Conservation (phyloP, 2,888 invertebrate genomes). For the Epicampocera succincta region DNA sequence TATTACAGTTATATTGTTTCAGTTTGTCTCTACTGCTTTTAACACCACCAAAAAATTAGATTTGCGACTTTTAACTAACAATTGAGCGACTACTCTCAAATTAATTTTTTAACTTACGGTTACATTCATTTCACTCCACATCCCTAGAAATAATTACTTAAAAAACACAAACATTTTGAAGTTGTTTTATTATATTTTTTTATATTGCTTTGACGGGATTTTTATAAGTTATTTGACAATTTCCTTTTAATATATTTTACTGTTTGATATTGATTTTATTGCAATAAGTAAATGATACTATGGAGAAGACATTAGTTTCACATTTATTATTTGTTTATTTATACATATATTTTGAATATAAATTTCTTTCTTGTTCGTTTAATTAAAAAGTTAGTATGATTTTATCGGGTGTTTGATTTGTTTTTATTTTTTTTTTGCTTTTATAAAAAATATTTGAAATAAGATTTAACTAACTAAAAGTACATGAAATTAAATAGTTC, state of each 20-base stretch:
- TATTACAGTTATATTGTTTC: too few species aligned
- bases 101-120: too few species aligned
- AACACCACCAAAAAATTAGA: too few species aligned
- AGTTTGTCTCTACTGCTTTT: too few species aligned
- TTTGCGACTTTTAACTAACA: too few species aligned
- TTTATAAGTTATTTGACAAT: constrained; percentile 52
- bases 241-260: constrained; percentile 10
- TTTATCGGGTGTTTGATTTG: constrained; percentile 18
- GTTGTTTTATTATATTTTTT: constrained; percentile 62
- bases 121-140: background rate
- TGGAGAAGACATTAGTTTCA: constrained; percentile 71
- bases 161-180: constrained; percentile 46
- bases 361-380: constrained; percentile 20
- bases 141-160: too few species aligned
- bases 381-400: constrained; percentile 42
- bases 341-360: constrained; percentile 41
- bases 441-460: constrained; percentile 29
- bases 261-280: constrained; percentile 70
- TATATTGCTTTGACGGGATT: constrained; percentile 48
- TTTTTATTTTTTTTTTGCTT: constrained; percentile 32
- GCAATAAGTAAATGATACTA: constrained; percentile 75
- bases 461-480: constrained; percentile 63
- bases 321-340: constrained; percentile 67
- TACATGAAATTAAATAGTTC: constrained; percentile 58
- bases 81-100: too few species aligned